Conservation (phyloP, 2,797 vertebrate genomes). For the Rhadinocentrus ornatus region DNA sequence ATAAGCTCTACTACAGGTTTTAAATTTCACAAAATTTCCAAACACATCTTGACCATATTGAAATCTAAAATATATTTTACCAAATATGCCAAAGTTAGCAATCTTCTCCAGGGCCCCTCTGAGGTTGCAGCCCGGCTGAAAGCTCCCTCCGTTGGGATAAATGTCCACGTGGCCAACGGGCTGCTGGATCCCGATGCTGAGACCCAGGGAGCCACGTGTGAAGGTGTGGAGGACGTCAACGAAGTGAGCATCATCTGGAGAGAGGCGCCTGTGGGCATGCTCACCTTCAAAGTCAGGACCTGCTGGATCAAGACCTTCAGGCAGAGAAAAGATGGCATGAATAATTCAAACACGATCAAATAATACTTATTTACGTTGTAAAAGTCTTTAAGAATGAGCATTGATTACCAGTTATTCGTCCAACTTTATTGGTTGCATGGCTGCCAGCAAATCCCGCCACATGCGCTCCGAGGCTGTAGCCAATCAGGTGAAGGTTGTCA, state of each 20-base stretch:
- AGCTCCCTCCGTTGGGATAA: constrained; percentile 84
- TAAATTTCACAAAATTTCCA: not conserved
- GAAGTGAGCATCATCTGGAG: constrained; percentile 84
- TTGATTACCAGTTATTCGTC: constrained; percentile 84
- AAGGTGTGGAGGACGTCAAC: constrained; percentile 86
- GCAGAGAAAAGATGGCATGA: not conserved
- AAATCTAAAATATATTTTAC: constrained; percentile 59
- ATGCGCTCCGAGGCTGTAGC: constrained; percentile 87
- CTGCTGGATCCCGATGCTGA: constrained; percentile 86
- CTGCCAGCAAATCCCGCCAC: constrained; percentile 86
- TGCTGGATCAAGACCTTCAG: constrained; percentile 83
- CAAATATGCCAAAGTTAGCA: constrained; percentile 78
- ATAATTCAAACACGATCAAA: not conserved
- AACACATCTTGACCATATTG: not conserved
- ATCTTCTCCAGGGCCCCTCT: constrained; percentile 82
- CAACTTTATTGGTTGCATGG: constrained; percentile 80
- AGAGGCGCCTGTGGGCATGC: constrained; percentile 80
- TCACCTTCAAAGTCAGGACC: constrained; percentile 84
- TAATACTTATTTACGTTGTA: fast-evolving
- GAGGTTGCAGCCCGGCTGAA: constrained; percentile 84
- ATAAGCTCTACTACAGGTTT: not conserved
- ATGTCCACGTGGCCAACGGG: constrained; percentile 85
- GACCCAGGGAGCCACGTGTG: constrained; percentile 77
- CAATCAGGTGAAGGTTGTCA: constrained; percentile 84
- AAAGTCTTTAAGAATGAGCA: not conserved